A percentile compares a stretch with the other conserved stretches of the same genome.
phyloP scores from a whole-genome alignment of 35 echinoderm and acorn worm species.

The Nesometra sesokonis region DNA sequence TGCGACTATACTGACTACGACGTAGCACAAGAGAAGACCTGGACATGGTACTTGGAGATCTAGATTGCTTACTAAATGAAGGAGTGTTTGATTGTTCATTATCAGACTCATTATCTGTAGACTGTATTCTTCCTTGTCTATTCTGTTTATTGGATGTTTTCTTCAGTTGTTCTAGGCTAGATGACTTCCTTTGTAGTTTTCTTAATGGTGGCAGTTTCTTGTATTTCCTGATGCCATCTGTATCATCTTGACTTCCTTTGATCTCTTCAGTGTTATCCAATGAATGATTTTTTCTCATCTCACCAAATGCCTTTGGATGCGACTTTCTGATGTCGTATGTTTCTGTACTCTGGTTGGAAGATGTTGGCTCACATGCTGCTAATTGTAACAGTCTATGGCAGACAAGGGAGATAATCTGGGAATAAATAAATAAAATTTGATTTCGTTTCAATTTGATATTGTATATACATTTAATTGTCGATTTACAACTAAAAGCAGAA shows the following conservation, averaged over 20 bases:
- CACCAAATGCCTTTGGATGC: neutral
- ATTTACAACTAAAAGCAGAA: too few species aligned
- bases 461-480: too few species aligned
- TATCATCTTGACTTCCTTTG: neutral
- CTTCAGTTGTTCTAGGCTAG: neutral
- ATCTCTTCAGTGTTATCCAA: neutral
- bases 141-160: neutral
- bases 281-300: neutral
- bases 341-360: neutral
- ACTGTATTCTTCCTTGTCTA: neutral
- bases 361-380: neutral
- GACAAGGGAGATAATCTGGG: conserved; percentile 46
- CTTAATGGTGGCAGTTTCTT: neutral
- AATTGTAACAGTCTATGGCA: conserved; percentile 32
- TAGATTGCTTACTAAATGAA: neutral
- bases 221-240: neutral
- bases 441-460: too few species aligned
- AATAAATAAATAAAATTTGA: too few species aligned
- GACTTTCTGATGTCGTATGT: neutral
- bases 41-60: neutral
- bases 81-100: neutral
- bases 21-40: neutral
- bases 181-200: neutral
- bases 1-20: neutral
- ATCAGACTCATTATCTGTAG: neutral